Evolutionary conservation across 2,113 vertebrate genomes (phyloP).

Genomic region (Nettapus auritus): DNA sequence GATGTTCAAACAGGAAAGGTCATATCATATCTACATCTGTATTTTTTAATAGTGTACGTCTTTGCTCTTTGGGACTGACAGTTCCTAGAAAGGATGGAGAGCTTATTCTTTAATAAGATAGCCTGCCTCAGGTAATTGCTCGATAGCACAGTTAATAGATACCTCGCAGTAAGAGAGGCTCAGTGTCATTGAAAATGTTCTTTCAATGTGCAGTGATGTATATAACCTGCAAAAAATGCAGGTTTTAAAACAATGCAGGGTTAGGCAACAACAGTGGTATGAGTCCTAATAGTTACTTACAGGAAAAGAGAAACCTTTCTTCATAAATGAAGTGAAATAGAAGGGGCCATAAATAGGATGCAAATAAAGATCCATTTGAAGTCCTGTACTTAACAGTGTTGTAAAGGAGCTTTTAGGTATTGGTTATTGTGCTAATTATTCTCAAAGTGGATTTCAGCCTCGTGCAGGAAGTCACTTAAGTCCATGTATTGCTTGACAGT

Average conservation of each 20-base stretch:
- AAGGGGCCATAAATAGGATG: background rate
- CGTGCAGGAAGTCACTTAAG: background rate
- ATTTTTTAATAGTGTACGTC: background rate
- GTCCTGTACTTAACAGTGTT: background rate
- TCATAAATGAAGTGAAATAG: background rate
- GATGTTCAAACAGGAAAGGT: background rate
- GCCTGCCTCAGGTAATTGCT: slow-evolving; percentile 43
- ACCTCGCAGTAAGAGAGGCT: background rate
- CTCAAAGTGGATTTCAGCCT: background rate
- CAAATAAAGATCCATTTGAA: slow-evolving; percentile 14
- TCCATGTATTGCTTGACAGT: background rate
- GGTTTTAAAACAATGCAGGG: background rate
- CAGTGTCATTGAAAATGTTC: background rate
- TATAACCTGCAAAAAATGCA: background rate
- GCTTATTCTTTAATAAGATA: background rate
- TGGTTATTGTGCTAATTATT: background rate
- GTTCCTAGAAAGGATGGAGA: slow-evolving; percentile 6
- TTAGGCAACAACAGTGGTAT: background rate
- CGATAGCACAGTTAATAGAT: background rate
- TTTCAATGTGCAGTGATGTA: background rate
- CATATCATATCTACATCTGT: background rate
- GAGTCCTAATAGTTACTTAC: background rate
- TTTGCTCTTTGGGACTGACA: background rate
- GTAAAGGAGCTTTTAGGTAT: background rate
- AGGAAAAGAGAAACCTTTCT: background rate